Base-by-base conservation (phyloP, 2,113 vertebrate genomes). In the Archilochus colubris region DNA sequence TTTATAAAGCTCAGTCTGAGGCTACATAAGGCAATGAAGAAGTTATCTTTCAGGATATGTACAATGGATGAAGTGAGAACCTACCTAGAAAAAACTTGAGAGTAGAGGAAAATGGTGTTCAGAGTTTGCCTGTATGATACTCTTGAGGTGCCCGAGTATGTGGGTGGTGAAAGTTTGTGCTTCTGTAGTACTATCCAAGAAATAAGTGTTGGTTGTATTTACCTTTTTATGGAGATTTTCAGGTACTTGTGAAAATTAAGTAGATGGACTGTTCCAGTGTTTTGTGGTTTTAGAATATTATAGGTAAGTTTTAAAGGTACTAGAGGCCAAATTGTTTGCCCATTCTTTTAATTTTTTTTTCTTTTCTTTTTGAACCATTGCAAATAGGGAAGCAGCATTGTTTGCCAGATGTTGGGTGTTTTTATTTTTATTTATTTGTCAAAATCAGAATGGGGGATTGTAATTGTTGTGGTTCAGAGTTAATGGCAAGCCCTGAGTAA, bases 131-230 rank as follows among this genome's bases (percentile, higher is more conserved):
- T 48, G 19, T 50, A 4, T 64, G 7, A 1, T 31, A 13, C 12
- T 53, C 38, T 11, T 0, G 2, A 18, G 24, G 4, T 88, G 28
- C 25, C 31, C 0, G 4, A 27, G 6, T 50, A 14, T 23, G 36
- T 15, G n/a, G 4, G 11, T 58, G 30, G 5, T 53, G 27, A 19
- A 75, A 78, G 27, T 72, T 88, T 44, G 15, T 91, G 25, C 18
- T 59, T 91, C 31, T 57, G 0, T 54, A 62, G 27, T 44, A 83
- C 12, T 69, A 53, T 7, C 31, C 8, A 50, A n/a, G 10, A 80
- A 54, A 69, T 44, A 55, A 15, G 22, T 9, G 23, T 63, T 31
- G 3, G 1, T 58, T 69, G 7, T 1, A 30, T 78, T 58, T 44
- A 30, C 14, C 0, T 48, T 77, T 83, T 58, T 54, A 22, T 77